These are phyloP conservation scores for Tethya wilhelma DNA, from an alignment of 37 sponge, comb jelly and placozoan genomes.

Conservation along the genomic window DNA sequence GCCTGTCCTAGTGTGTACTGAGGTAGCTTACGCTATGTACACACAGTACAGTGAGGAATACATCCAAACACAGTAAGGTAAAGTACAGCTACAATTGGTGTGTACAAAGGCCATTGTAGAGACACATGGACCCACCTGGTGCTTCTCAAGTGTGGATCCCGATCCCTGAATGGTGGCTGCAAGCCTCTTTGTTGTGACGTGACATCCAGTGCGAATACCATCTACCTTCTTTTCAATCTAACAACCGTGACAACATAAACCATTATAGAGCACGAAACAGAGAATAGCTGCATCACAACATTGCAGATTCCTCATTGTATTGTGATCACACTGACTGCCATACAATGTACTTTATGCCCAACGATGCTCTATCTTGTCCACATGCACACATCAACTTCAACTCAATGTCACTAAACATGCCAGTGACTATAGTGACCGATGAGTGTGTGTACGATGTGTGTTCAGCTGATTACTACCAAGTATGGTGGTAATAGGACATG, in stretches of 20 bases:
- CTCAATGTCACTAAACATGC: no score
- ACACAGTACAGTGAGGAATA: background rate
- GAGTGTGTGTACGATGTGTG: no score
- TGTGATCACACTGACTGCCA: no score
- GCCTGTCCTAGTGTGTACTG: conserved; percentile 40
- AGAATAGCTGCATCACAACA: no score
- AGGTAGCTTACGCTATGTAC: conserved; percentile 56
- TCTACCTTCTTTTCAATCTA: conserved; percentile 74
- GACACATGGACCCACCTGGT: conserved; percentile 41
- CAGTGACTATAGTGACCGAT: no score
- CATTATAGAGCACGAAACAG: background rate
- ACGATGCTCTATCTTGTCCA: no score
- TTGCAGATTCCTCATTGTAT: no score
- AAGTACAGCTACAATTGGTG: background rate
- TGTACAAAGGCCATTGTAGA: background rate
- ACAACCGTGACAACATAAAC: background rate
- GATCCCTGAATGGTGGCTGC: conserved; percentile 44
- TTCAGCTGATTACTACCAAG: no score
- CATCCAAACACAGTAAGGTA: background rate
- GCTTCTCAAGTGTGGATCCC: conserved; percentile 67
- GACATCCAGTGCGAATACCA: conserved; percentile 53
- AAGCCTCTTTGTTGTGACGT: conserved; percentile 56
- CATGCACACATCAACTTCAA: no score
- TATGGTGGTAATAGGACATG: no score
- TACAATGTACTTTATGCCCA: no score